Evolutionary conservation across 1,140 invertebrate species (phyloP).

Genomic region (Phymorhynchus buccinoides): DNA sequence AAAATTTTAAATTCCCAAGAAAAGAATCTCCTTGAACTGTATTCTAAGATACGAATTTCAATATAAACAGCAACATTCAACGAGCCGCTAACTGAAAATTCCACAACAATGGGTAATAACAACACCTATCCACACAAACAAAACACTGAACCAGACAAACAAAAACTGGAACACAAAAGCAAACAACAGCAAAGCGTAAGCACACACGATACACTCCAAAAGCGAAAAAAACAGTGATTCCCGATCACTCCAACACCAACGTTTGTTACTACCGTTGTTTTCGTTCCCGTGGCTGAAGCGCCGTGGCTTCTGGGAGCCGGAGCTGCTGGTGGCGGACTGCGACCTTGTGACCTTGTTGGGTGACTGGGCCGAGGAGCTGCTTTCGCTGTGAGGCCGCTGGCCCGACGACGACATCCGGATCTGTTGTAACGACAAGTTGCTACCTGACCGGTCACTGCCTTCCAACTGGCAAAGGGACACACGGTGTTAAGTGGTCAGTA

Average conservation of each 20-base stretch:
- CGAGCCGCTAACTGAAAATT: no score
- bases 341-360: conserved; percentile 75
- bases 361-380: conserved; percentile 79
- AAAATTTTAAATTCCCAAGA: no score
- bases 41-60: no score
- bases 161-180: neutral
- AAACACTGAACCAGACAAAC: neutral
- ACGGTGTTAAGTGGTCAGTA: neutral
- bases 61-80: no score
- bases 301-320: conserved; percentile 62
- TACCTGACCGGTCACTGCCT: conserved; percentile 94
- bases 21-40: no score
- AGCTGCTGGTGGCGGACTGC: conserved; percentile 73
- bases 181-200: neutral
- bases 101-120: no score
- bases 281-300: conserved; percentile 74
- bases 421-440: conserved; percentile 92
- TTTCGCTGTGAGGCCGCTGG: conserved; percentile 75
- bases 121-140: neutral
- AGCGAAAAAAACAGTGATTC: conserved; percentile 39
- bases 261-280: conserved; percentile 66
- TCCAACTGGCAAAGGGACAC: conserved; percentile 76
- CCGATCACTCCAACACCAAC: conserved; percentile 49
- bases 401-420: conserved; percentile 78
- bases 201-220: neutral